Conservation (phyloP, 2,888 invertebrate species). For the Aplocera efformata region DNA sequence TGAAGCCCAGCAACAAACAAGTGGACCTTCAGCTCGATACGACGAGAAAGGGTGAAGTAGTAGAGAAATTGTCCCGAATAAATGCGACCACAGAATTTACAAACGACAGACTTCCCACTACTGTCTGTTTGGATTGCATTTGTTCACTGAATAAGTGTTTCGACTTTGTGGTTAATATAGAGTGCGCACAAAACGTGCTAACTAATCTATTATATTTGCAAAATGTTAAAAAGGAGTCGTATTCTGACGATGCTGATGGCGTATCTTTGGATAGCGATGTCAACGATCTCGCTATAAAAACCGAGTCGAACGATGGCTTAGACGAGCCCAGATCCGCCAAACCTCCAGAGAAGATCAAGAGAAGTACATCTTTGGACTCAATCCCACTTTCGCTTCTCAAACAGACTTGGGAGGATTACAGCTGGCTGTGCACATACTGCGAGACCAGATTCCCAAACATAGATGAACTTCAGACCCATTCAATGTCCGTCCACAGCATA, state of each 20-base stretch:
- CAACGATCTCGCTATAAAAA: constrained; percentile 4
- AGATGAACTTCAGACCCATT: constrained; percentile 76
- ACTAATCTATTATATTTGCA: constrained; percentile 32
- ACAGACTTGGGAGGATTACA: constrained; percentile 55
- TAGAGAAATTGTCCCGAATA: constrained; percentile 42
- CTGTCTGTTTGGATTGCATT: constrained; percentile 52
- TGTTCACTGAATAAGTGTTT: constrained; percentile 45
- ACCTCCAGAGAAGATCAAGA: constrained; percentile 5
- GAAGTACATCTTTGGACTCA: constrained; percentile 18
- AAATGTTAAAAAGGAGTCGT: constrained; percentile 41
- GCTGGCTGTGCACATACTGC: constrained; percentile 57
- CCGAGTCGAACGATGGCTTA: constrained; percentile 3
- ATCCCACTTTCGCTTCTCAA: constrained; percentile 47
- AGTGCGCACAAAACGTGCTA: constrained; percentile 48
- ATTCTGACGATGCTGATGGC: constrained; percentile 17
- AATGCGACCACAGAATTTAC: constrained; percentile 44
- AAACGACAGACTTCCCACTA: constrained; percentile 42
- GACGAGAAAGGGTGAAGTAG: constrained; percentile 35
- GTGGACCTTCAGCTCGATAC: constrained; percentile 39
- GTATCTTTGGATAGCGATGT: neutral
- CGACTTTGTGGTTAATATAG: constrained; percentile 47
- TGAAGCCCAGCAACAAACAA: constrained; percentile 43
- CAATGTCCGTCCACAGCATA: constrained; percentile 79
- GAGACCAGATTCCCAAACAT: constrained; percentile 48
- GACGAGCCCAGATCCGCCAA: constrained; percentile 1